These are phyloP conservation scores for Aradus depressus DNA, from an alignment of 2,888 invertebrate genomes.

Conservation along the genomic window DNA sequence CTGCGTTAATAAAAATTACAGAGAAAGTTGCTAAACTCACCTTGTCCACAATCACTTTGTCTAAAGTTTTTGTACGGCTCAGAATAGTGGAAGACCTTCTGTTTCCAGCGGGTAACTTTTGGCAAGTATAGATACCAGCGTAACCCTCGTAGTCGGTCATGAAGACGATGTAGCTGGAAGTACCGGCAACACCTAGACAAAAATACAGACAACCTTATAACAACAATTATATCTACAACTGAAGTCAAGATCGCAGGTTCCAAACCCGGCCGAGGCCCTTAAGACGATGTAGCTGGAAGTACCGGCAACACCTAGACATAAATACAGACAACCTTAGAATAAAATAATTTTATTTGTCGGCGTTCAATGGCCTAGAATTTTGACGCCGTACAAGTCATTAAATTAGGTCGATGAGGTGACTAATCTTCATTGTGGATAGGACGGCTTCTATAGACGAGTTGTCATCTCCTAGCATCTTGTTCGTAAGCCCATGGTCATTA, in stretches of 20 bases:
- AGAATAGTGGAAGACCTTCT: slow-evolving; percentile 68
- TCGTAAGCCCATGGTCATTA: too few species aligned
- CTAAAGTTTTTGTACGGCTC: slow-evolving; percentile 60
- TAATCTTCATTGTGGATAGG: too few species aligned
- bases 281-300: slow-evolving; percentile 62
- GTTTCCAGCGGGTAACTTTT: slow-evolving; percentile 61
- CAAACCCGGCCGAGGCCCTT: slow-evolving; percentile 39
- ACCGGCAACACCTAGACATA: slow-evolving; percentile 60
- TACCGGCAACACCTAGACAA: slow-evolving; percentile 60
- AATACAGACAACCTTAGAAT: too few species aligned
- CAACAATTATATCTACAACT: too few species aligned
- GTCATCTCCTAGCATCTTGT: too few species aligned
- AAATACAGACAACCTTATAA: too few species aligned
- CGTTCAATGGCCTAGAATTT: too few species aligned
- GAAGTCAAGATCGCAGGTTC: not conserved
- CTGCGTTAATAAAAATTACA: not conserved
- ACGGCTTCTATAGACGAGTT: too few species aligned
- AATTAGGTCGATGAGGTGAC: too few species aligned
- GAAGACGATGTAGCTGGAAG: slow-evolving; percentile 60
- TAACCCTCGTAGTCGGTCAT: slow-evolving; percentile 62
- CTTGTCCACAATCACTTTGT: slow-evolving; percentile 57
- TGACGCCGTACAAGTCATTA: too few species aligned
- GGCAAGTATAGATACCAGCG: slow-evolving; percentile 69
- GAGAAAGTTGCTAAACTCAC: slow-evolving; percentile 37
- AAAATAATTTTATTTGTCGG: too few species aligned